Percentiles rank a stretch among this genome's conserved stretches.
These are phyloP conservation scores for Axea sp. DNA, from an alignment of 2,888 invertebrate species.

Conservation along the genomic window DNA sequence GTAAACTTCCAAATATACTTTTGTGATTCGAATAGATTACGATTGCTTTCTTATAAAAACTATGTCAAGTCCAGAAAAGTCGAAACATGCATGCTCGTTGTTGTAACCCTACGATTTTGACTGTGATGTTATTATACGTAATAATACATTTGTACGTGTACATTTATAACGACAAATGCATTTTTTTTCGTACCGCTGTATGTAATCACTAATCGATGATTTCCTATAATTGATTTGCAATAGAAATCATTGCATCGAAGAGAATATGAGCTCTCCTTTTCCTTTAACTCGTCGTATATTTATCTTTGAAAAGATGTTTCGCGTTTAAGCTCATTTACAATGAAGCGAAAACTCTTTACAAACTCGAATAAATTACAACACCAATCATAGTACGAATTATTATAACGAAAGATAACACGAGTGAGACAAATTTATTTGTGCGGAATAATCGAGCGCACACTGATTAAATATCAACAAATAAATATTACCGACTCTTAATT, in stretches of 20 bases:
- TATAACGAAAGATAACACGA: constrained; percentile 5
- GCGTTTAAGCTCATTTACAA: background rate
- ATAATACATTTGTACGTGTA: constrained; percentile 64
- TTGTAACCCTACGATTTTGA: constrained; percentile 69
- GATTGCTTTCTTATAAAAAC: constrained; percentile 36
- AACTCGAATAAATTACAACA: too few species aligned
- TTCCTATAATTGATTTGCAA: constrained; percentile 49
- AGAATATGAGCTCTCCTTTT: constrained; percentile 20
- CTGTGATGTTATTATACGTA: constrained; percentile 72
- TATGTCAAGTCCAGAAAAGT: constrained; percentile 33
- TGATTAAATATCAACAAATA: constrained; percentile 10
- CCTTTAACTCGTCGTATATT: constrained; percentile 12
- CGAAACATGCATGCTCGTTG: constrained; percentile 66
- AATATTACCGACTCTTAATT: background rate
- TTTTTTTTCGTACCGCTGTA: constrained; percentile 60
- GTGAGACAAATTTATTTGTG: constrained; percentile 5
- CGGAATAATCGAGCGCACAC: constrained; percentile 21
- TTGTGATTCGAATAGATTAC: constrained; percentile 9
- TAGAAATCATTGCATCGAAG: constrained; percentile 13
- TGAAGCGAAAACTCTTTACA: background rate
- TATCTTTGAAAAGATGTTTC: constrained; percentile 8
- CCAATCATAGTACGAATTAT: constrained; percentile 3
- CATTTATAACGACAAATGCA: constrained; percentile 64
- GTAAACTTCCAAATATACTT: too few species aligned
- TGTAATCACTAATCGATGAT: constrained; percentile 42